Evolutionary conservation across 2,888 invertebrate species (phyloP), one percentile per base, ranked within the genome.

Genomic region (Hanleya hanleyi): DNA sequence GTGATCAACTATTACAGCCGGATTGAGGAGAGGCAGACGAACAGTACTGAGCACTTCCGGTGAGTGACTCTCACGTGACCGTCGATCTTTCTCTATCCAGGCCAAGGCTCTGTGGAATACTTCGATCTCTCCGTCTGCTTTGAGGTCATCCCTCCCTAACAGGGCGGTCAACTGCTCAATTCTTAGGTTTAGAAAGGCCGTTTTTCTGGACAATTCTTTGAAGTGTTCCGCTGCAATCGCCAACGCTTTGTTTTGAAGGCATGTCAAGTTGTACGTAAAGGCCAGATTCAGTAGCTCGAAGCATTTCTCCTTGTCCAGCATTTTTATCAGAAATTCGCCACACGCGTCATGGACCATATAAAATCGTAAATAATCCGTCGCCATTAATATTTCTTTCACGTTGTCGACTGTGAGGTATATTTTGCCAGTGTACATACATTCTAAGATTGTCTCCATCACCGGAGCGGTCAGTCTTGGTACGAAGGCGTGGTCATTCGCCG

Each of bases 1-100:
- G 50, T 83, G 80, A 68, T 86, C 86, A 1, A 86, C 79, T 6
- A 85, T 80, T 22, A 80, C 81, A 0, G 83, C 64, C 1, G 84
- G 82, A 1, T 76, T 62, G 41, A 86, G 72, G 18, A 86, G 74
- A 0, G 86, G 86, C 29, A 86, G 78, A 33, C 86, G 77, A n/a
- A 86, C 75, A 6, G 80, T 75, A 0, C 71, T 51, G 70, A 86
- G 62, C 2, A 86, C 65, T 15, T 81, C 77, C 0, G 77, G 57
- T 0, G 82, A 82, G 64, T 82, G 69, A 33, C 77, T 67, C 29
- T 82, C 61, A 37, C 86, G 73, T 22, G 49, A 67, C n/a, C 71
- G 51, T 35, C 72, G 77, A 38, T 83, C 77, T 47, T 74, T 71
- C 18, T 84, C 82, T 6, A 86, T 74, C 86, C 86, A 86, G 15